Evolutionary conservation across 1,140 invertebrate species (phyloP), one percentile per base, ranked within the genome.

Genomic region (Plectrocnemia conspersa): DNA sequence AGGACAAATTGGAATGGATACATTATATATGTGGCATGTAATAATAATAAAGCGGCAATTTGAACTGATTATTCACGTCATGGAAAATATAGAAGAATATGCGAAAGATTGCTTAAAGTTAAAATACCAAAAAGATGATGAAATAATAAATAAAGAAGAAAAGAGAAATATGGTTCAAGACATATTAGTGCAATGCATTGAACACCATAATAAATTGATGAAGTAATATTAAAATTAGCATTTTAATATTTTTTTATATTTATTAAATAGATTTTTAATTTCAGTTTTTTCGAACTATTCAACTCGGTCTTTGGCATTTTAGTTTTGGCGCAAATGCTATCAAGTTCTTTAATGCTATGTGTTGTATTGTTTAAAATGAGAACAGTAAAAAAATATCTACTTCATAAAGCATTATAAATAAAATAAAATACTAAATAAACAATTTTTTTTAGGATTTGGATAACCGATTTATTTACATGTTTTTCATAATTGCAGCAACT

Each of bases 21-120:
- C 10, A 11, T 13, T 54, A 7, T 11, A 46, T 1, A 33, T 27
- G 18, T 42, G 27, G 22, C 52, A 54, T 13, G 21, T 54, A 10
- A 46, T 54, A 9, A 32, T 54, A 27, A 46, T 35, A 22, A 46
- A 41, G 7, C 52, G 52, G 4, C 42, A 54, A 24, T 54, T 46
- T 25, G 52, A 54, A 13, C 42, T 46, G 11, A 46, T 54, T 21
- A 36, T 42, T 19, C 52, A 54, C n/a, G 29, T 46, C 7, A 23
- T 54, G 25, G 42, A 54, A 19, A 45, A 54, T 18, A 5, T 54
- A 7, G 42, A 54, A 7, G 52, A 54, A n/a, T 54, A 54, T 24
- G 42, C 42, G 3, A 22, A 2, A 3, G 42, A 29, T 4, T 36
- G 27, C 23, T 21, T 42, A 4, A 9, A 29, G 27, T 13, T 9